phyloP scores from a whole-genome alignment of 2,113 vertebrate species.

The Climacteris rufus region DNA sequence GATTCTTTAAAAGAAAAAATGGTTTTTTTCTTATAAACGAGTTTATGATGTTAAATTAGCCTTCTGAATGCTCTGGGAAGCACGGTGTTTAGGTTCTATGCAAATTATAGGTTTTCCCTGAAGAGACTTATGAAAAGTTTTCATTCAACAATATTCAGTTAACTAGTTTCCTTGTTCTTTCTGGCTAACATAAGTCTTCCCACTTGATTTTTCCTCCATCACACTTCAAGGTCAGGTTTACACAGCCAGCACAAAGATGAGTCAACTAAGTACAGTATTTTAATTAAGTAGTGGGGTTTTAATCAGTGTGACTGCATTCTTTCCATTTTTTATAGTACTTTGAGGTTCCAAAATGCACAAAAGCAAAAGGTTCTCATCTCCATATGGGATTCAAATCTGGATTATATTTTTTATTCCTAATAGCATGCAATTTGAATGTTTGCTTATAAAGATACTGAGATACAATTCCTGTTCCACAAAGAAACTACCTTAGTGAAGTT shows the following conservation, averaged over 20 bases:
- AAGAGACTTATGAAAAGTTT: neutral
- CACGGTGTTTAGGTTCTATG: neutral
- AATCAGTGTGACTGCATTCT: neutral
- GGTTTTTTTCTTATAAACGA: neutral
- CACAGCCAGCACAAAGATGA: neutral
- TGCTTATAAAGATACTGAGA: neutral
- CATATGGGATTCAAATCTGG: constrained; percentile 34
- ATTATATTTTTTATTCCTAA: neutral
- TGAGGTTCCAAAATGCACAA: constrained; percentile 14
- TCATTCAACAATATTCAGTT: neutral
- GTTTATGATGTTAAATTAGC: neutral
- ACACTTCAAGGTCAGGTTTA: constrained; percentile 22
- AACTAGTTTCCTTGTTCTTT: neutral
- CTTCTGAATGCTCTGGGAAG: neutral
- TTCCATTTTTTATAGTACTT: constrained; percentile 7
- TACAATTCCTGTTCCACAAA: neutral
- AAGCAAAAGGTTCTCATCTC: constrained; percentile 19
- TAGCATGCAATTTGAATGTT: neutral
- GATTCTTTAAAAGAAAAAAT: neutral
- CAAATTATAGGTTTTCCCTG: neutral
- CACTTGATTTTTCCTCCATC: neutral
- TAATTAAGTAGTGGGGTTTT: neutral
- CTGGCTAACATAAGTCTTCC: neutral
- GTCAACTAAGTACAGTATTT: constrained; percentile 14
- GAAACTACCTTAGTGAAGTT: neutral